These are phyloP conservation scores for Drosophila robusta DNA, from an alignment of 2,888 invertebrate species.

Conservation along the genomic window DNA sequence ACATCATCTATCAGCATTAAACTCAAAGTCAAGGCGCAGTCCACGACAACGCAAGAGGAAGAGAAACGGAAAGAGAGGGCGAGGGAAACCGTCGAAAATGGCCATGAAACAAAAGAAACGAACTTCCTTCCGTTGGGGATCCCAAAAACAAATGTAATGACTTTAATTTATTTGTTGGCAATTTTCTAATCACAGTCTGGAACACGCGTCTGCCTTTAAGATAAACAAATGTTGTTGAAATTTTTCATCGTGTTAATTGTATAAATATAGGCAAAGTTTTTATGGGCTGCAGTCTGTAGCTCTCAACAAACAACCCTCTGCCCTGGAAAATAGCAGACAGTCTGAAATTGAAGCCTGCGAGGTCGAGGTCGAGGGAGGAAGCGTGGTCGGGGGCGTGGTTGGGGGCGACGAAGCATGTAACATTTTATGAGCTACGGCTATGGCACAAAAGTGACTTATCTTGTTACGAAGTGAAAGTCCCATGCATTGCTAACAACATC, in stretches of 20 bases:
- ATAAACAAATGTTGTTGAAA: conserved; percentile 67
- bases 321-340: conserved; percentile 9
- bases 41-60: conserved; percentile 19
- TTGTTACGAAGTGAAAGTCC: conserved; percentile 49
- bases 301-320: conserved; percentile 55
- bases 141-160: conserved; percentile 45
- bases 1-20: conserved; percentile 76
- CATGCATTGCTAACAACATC: conserved; percentile 23
- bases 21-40: conserved; percentile 48
- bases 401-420: conserved; percentile 16
- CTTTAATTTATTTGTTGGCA: conserved; percentile 73
- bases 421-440: conserved; percentile 51
- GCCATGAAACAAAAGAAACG: conserved; percentile 45
- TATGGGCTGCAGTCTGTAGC: conserved; percentile 63
- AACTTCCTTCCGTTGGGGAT: conserved; percentile 40
- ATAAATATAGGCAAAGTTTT: conserved; percentile 76
- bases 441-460: conserved; percentile 70
- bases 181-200: conserved; percentile 70
- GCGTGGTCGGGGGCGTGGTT: neutral
- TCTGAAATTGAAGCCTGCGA: conserved; percentile 58
- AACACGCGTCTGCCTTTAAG: conserved; percentile 61
- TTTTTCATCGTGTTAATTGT: conserved; percentile 70
- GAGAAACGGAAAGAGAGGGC: conserved; percentile 23
- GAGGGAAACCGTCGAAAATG: conserved; percentile 15
- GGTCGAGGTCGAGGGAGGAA: neutral